phyloP scores from a whole-genome alignment of 2,888 invertebrate species.

The Asteroscopus sphinx region DNA sequence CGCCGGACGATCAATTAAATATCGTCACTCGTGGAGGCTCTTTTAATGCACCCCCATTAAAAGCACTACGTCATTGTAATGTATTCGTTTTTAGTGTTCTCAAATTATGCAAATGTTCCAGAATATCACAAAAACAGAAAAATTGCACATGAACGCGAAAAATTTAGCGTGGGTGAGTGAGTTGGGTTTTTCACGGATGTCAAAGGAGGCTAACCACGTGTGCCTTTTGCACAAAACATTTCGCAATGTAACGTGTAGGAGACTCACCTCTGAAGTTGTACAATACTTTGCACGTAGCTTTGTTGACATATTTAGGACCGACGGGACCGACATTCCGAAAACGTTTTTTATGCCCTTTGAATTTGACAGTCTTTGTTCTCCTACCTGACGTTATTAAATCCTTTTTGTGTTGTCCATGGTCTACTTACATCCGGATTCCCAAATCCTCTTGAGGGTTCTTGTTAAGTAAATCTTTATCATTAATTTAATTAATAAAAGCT shows the following conservation, averaged over 20 bases:
- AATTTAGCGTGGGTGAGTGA: slow-evolving; percentile 14
- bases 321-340: slow-evolving; percentile 12
- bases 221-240: slow-evolving; percentile 7
- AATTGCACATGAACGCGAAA: slow-evolving; percentile 14
- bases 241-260: not conserved
- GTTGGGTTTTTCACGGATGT: slow-evolving; percentile 21
- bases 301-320: slow-evolving; percentile 21
- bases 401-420: no score
- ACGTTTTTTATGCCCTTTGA: slow-evolving; percentile 22
- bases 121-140: not conserved
- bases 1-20: no score
- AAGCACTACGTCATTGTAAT: no score
- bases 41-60: no score
- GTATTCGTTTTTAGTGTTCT: no score
- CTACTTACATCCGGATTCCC: no score
- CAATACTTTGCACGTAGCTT: slow-evolving; percentile 23
- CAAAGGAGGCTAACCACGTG: slow-evolving; percentile 29
- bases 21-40: no score
- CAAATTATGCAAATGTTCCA: not conserved
- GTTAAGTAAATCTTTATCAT: no score
- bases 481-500: no score
- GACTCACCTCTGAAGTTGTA: slow-evolving; percentile 9
- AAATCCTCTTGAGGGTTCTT: no score
- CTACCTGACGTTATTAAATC: no score
- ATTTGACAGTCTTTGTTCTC: not conserved